Base-by-base conservation (phyloP, 2,797 vertebrate species). In the Furcifer pardalis region DNA sequence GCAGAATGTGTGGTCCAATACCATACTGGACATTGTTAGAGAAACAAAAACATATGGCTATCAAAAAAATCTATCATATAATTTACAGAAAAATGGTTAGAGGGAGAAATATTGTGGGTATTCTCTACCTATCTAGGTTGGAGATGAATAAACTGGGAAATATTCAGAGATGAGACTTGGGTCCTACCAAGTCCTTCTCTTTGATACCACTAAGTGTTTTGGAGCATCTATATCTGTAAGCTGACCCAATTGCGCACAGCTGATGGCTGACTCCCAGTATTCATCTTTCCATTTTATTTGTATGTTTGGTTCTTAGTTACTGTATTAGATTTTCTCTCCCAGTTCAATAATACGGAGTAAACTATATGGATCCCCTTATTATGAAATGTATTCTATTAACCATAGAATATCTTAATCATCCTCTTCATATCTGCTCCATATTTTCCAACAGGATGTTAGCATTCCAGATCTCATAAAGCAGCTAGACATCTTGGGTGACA, bases 401-500 rank as follows among this genome's bases (percentile, higher is more conserved):
- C 44, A 21, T 40, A 32, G n/a, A 79, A 73, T 30, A 1, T 2
- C 27, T 23, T 65, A 32, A 40, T 25, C 1, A 17, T 63, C 68
- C 23, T 66, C 21, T 10, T 69, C 63, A 81, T 76, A 77, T 52
- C 72, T n/a, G 4, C 71, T 3, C 7, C 37, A 30, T 90, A 3
- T 77, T 69, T 87, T 94, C 63, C 89, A 90, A 69, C 92, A 99
- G 99, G 99, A 99, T 82, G 98, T 99, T 76, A 98, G 98, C 91
- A 99, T 99, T 93, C 99, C 98, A 84, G 99, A 99, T 92, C 97
- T 99, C 85, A 99, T 99, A 95, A 99, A 99, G 91, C 97, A 99
- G 81, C 95, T 99, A 25, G 99, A 99, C 90, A 99, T 99, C 89
- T 96, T 99, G 3, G 99, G 99, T 77, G 99, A 99, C 91, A 99